A percentile compares a stretch with the other conserved stretches of the same genome.
These are phyloP conservation scores for Megastigmus dorsalis DNA, from an alignment of 2,888 invertebrate genomes.

Conservation along the genomic window DNA sequence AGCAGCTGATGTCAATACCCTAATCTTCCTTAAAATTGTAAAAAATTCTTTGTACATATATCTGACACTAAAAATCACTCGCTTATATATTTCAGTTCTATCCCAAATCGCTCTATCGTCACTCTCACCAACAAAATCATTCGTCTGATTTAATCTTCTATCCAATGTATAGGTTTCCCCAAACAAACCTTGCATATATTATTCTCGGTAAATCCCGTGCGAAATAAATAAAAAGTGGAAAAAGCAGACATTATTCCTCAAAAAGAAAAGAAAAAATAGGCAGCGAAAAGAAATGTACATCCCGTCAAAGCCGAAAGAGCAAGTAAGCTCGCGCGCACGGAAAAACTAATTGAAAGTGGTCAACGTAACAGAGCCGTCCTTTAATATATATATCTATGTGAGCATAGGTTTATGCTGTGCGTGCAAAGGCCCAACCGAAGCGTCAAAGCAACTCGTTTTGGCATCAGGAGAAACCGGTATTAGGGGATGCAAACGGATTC, in stretches of 20 bases:
- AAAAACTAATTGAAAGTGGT: constrained; percentile 20
- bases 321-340: no score
- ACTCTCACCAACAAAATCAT: no score
- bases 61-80: no score
- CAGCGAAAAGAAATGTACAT: not conserved
- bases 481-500: not conserved
- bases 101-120: no score
- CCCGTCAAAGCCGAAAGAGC: not conserved
- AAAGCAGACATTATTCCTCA: not conserved
- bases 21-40: no score
- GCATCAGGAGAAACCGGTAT: not conserved
- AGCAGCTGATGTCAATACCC: no score
- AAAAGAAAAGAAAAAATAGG: not conserved
- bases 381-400: no score
- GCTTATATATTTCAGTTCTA: no score
- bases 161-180: not conserved
- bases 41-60: no score
- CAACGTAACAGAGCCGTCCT: constrained; percentile 9
- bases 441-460: constrained; percentile 23
- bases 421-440: constrained; percentile 12
- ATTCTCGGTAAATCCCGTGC: not conserved
- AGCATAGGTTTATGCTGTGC: no score
- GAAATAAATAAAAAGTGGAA: not conserved
- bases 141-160: no score
- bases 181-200: not conserved